Percentiles rank a stretch among this genome's conserved stretches.
Evolutionary conservation across 2,113 vertebrate genomes (phyloP).

Genomic region (Himantopus leucocephalus): DNA sequence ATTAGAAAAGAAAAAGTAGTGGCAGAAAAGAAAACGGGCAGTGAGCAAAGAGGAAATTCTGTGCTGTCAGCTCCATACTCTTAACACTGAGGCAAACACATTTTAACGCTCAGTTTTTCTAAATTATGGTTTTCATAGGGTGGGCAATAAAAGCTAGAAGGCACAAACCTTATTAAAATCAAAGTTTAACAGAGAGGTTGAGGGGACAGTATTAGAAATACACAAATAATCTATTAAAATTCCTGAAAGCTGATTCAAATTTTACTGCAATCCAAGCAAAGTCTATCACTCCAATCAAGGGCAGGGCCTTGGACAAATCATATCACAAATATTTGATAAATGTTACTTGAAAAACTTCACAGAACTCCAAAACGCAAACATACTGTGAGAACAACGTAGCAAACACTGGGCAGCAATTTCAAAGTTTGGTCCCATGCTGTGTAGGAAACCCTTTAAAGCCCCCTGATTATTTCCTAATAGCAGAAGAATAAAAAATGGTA

Average conservation of each 20-base stretch:
- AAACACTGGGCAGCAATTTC: not conserved
- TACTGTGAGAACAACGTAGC: not conserved
- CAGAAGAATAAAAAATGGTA: not conserved
- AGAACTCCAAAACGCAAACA: not conserved
- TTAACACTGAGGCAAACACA: not conserved
- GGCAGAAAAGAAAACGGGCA: not conserved
- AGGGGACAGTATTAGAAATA: not conserved
- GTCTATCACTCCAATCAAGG: not conserved
- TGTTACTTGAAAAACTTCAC: not conserved
- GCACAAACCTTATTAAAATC: not conserved
- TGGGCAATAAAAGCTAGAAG: not conserved
- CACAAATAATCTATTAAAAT: not conserved
- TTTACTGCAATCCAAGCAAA: not conserved
- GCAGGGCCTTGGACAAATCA: not conserved
- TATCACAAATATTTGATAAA: not conserved
- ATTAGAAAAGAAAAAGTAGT: not conserved
- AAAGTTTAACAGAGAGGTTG: not conserved
- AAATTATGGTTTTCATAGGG: not conserved
- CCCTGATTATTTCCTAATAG: not conserved
- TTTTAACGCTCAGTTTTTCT: not conserved
- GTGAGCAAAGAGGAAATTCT: not conserved
- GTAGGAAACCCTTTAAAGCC: not conserved
- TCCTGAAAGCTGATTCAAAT: not conserved
- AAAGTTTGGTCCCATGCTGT: not conserved
- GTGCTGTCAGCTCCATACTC: not conserved